A percentile compares a stretch with the other conserved stretches of the same genome.
phyloP scores from a whole-genome alignment of 2,888 invertebrate genomes.

The Strigamia transsilvanica region DNA sequence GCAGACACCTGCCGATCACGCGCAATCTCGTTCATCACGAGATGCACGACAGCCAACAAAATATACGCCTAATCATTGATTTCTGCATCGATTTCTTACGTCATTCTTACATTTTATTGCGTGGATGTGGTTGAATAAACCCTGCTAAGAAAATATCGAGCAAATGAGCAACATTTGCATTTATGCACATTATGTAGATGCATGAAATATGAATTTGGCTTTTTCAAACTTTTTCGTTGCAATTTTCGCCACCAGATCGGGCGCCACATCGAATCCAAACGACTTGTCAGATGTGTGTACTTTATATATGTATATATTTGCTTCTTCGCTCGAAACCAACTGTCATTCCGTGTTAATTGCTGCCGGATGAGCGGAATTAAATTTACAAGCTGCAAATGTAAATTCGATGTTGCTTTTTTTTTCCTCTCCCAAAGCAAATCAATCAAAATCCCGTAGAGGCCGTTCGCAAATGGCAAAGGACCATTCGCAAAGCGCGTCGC shows the following conservation, averaged over 20 bases:
- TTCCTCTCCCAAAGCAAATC: background rate
- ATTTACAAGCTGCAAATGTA: background rate
- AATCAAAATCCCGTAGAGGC: background rate
- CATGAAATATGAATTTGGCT: background rate
- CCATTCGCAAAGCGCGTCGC: background rate
- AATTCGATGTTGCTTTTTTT: background rate
- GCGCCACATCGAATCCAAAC: background rate
- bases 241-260: background rate
- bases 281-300: background rate
- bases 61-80: constrained; percentile 34
- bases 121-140: constrained; percentile 6
- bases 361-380: background rate
- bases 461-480: background rate
- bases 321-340: background rate
- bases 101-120: constrained; percentile 15
- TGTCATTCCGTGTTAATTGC: background rate
- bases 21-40: background rate
- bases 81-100: constrained; percentile 9
- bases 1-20: constrained; percentile 27
- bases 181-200: too few relatives aligned
- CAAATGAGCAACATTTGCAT: background rate
- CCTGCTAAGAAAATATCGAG: background rate
- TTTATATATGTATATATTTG: too few relatives aligned
- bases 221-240: background rate
- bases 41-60: constrained; percentile 1